phyloP scores from a whole-genome alignment of 2,888 invertebrate species.

The Calameuta idolon region DNA sequence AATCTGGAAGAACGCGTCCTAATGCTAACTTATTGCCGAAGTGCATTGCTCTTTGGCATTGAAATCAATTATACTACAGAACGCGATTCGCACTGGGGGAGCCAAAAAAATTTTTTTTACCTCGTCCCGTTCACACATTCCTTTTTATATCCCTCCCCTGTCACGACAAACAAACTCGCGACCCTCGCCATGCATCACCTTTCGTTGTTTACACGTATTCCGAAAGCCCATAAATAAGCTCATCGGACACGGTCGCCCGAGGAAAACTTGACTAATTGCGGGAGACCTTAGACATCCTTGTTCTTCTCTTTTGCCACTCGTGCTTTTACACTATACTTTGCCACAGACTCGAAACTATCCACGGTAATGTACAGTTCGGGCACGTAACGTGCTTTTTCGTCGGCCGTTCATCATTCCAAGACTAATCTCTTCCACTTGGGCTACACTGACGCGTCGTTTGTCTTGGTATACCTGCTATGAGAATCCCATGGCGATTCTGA shows the following conservation, averaged over 20 bases:
- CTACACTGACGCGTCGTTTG: slow-evolving; percentile 45
- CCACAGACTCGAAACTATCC: background rate
- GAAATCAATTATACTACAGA: slow-evolving; percentile 35
- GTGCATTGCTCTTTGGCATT: slow-evolving; percentile 26
- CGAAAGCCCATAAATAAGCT: slow-evolving; percentile 38
- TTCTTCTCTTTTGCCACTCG: slow-evolving; percentile 5
- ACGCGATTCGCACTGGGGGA: slow-evolving; percentile 1
- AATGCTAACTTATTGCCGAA: slow-evolving; percentile 32
- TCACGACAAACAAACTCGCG: slow-evolving; percentile 23
- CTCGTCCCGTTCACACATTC: background rate
- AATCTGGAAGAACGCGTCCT: slow-evolving; percentile 36
- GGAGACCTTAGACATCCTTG: slow-evolving; percentile 9
- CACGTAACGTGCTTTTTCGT: slow-evolving; percentile 16
- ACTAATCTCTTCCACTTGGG: slow-evolving; percentile 53
- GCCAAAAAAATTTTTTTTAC: background rate
- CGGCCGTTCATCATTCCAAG: slow-evolving; percentile 39
- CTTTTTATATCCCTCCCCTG: background rate
- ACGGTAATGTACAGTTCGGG: background rate
- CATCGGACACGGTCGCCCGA: slow-evolving; percentile 29
- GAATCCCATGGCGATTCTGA: background rate
- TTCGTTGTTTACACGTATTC: slow-evolving; percentile 42
- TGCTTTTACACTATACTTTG: background rate
- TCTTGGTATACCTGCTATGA: slow-evolving; percentile 24
- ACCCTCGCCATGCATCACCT: slow-evolving; percentile 33
- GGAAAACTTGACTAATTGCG: slow-evolving; percentile 35